phyloP scores from a whole-genome alignment of 2,113 vertebrate species.

The Cyrtonyx montezumae region DNA sequence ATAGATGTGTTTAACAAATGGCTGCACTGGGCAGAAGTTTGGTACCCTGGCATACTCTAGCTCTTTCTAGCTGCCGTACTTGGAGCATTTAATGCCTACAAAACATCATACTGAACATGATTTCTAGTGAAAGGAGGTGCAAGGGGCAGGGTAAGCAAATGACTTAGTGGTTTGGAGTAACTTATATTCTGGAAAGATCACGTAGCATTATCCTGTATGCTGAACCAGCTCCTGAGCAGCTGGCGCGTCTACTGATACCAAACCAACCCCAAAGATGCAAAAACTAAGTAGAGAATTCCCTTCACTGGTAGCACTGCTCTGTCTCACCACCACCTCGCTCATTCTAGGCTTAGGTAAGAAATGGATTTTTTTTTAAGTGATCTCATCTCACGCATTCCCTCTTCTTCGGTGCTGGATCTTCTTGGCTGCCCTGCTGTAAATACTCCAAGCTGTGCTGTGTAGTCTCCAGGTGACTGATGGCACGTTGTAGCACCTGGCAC shows the following conservation, averaged over 20 bases:
- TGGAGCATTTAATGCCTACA: slow-evolving; percentile 68
- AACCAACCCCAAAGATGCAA: neutral
- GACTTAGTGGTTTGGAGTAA: neutral
- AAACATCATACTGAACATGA: neutral
- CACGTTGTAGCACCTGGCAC: neutral
- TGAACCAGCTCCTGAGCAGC: neutral
- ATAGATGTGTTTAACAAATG: slow-evolving; percentile 11
- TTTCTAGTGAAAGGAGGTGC: neutral
- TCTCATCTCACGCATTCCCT: neutral
- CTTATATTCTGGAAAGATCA: neutral
- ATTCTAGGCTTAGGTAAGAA: slow-evolving; percentile 1
- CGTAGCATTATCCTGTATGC: neutral
- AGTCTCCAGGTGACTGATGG: neutral
- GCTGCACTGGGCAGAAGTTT: neutral
- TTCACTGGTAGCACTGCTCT: neutral
- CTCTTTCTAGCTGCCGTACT: slow-evolving; percentile 2
- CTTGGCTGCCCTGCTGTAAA: neutral
- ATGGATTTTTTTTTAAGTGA: neutral
- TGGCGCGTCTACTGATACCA: neutral
- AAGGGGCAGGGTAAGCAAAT: neutral
- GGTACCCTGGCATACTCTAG: neutral
- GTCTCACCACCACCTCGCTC: neutral
- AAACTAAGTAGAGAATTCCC: neutral
- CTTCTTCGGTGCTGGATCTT: neutral
- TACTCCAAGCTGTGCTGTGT: accelerated